These are phyloP conservation scores for Eupithecia inturbata DNA, from an alignment of 2,888 invertebrate genomes.

Conservation along the genomic window DNA sequence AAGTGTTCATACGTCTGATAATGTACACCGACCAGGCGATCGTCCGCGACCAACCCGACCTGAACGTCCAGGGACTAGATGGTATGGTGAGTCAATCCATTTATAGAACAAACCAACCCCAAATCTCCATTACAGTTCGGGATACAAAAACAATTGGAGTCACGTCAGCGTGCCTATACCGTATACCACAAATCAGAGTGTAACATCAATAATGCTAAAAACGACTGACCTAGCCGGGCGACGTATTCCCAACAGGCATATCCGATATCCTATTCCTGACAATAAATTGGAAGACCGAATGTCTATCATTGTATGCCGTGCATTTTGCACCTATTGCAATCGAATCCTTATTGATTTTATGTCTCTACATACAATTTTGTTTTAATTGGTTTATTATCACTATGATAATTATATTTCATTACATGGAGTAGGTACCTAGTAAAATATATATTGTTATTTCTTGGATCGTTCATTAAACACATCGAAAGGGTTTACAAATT, in stretches of 20 bases:
- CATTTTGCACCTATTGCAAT: background rate
- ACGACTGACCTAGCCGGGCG: background rate
- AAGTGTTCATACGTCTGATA: conserved; percentile 88
- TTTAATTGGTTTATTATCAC: background rate
- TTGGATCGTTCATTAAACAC: too few species aligned
- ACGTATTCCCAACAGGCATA: background rate
- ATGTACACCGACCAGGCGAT: conserved; percentile 90
- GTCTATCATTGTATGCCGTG: background rate
- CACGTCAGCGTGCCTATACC: too few species aligned
- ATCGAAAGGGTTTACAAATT: too few species aligned
- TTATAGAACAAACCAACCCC: too few species aligned
- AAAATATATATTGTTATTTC: too few species aligned
- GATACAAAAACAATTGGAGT: too few species aligned
- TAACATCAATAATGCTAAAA: too few species aligned
- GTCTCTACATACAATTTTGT: background rate
- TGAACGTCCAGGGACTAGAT: conserved; percentile 80
- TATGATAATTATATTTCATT: too few species aligned
- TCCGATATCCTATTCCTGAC: background rate
- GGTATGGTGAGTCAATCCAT: conserved; percentile 84
- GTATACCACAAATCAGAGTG: too few species aligned
- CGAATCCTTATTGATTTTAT: background rate
- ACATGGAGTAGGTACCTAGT: too few species aligned
- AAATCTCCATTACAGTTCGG: too few species aligned
- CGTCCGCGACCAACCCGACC: conserved; percentile 40
- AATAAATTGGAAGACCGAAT: background rate